Evolutionary conservation across 2,113 vertebrate species (phyloP).

Genomic region (Melanostigma gelatinosum): DNA sequence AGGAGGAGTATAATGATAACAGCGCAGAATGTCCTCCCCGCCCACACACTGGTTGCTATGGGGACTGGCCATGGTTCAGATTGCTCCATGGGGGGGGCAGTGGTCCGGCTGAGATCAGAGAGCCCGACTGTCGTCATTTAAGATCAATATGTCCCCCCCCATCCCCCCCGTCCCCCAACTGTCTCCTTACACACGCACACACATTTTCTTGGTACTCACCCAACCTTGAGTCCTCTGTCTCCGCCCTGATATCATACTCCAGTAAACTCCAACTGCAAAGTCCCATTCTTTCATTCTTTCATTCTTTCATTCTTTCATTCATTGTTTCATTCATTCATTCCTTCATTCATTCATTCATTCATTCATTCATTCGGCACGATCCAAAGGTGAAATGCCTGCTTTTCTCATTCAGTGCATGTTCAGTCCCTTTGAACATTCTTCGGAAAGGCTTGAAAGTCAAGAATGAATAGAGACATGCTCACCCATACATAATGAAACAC

Average conservation of each 20-base stretch:
- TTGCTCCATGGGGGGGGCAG: constrained; percentile 82
- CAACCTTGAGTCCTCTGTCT: constrained; percentile 24
- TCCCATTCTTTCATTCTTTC: background rate
- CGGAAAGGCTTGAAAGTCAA: background rate
- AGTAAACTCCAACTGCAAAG: background rate
- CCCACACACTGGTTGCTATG: constrained; percentile 80
- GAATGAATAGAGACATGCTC: background rate
- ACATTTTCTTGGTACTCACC: constrained; percentile 26
- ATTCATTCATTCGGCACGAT: background rate
- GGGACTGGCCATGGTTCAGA: constrained; percentile 85
- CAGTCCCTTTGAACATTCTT: background rate
- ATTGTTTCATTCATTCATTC: background rate
- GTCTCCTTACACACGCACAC: background rate
- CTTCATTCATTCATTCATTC: background rate
- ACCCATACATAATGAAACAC: background rate
- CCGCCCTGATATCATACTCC: background rate
- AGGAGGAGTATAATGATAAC: constrained; percentile 27
- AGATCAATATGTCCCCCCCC: constrained; percentile 83
- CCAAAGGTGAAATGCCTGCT: background rate
- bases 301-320: background rate
- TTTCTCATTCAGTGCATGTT: background rate
- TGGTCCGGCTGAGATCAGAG: constrained; percentile 91
- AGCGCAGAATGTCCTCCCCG: background rate
- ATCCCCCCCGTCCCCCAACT: background rate
- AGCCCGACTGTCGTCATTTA: constrained; percentile 89